Evolutionary conservation across 2,797 vertebrate species (phyloP), one percentile per base, ranked within the genome.

Genomic region (Hylomyscus alleni): DNA sequence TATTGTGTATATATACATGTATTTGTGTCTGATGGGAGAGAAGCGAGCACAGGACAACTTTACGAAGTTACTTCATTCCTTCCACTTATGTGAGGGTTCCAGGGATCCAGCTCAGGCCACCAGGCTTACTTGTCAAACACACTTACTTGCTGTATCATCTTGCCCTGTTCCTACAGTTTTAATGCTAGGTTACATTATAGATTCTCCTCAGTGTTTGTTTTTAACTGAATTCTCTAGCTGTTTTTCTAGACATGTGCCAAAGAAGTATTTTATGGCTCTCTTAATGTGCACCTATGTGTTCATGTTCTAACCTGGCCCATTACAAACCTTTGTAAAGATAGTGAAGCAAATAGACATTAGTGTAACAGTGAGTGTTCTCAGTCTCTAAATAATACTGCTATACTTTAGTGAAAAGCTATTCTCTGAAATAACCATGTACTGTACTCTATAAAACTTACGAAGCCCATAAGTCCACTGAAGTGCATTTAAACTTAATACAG

Each of bases 181-280:
- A 88, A 13, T 87, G 67, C 44, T 52, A 26, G 75, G 37, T 50
- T 78, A 52, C 29, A 26, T 24, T 50, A n/a, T 22, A n/a, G 54
- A 62, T 62, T 4, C 40, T 75, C 69, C 4, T 89, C 56, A 34
- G 2, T 76, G 29, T n/a, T 90, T 90, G 47, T 96, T 96, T 96
- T 90, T 88, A 67, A 90, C 40, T 52, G 10, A 75, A 52, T 90
- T 83, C 76, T 44, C 54, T 83, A 15, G 56, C 60, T 89, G 19
- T 82, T n/a, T n/a, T n/a, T n/a, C n/a, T n/a, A 78, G 47, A 86
- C 73, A 52, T 92, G 58, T 65, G 47, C 54, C 84, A 58, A 77
- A 91, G 54, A 90, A 88, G 11, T 69, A 85, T 50, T 54, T 95
- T 62, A 78, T 9, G 0, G 58, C 37, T 31, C 54, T 81, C 34